Base-by-base conservation (phyloP, 2,113 vertebrate genomes). In the Actenoides lindsayi region DNA sequence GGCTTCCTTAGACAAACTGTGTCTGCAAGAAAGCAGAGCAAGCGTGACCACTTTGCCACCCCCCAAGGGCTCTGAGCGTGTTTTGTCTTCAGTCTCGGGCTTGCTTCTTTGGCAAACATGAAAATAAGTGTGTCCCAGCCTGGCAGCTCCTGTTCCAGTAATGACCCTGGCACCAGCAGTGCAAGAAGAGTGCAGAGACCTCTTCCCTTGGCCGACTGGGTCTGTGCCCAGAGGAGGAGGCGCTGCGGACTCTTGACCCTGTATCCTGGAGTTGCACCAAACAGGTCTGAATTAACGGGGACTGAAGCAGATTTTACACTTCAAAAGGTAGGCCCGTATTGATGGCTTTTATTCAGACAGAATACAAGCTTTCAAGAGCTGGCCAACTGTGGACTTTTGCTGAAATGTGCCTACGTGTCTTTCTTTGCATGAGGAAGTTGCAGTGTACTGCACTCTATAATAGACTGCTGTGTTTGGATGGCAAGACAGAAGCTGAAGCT, bases 161-260 rank as follows among this genome's bases (percentile, higher is more conserved):
- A 30, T 48, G n/a, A 51, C 24, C 9, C 19, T 60, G 86, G 30
- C 16, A 46, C 42, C 27, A 50, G 35, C 41, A 20, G 33, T 9
- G 8, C 60, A 50, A 62, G 67, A 67, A 24, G 46, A 21, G 9
- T 4, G 33, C 8, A 23, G n/a, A 11, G 48, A 54, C n/a, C 82
- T 60, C 23, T 63, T 31, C 50, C 19, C 7, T 59, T 0, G 1
- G 5, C 35, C 0, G 5, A 7, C 24, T 39, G 41, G 48, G 48
- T 14, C 60, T 13, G 21, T 35, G 37, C n/a, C 46, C 16, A 12
- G 37, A 74, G 51, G 28, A 67, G 60, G 14, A 57, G 41, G 5
- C 0, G 0, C 76, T 18, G 44, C 0, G 3, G 10, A 10, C 28
- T 69, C 60, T 51, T 51, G 41, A 62, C 37, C n/a, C 46, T 33